Evolutionary conservation across 2,888 invertebrate species (phyloP).

Genomic region (Melanophora roralis): DNA sequence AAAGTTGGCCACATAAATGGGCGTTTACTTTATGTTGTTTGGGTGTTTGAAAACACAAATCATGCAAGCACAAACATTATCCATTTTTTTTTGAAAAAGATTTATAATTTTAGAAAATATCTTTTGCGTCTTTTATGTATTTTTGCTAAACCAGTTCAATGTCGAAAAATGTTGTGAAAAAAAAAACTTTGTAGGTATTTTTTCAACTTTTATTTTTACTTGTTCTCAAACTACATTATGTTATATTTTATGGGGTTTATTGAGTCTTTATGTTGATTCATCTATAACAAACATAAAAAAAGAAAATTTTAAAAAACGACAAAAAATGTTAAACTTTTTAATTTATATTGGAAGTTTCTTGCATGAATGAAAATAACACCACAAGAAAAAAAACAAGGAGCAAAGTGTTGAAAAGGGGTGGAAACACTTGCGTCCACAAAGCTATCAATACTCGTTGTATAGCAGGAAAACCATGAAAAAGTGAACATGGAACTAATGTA

Average conservation of each 20-base stretch:
- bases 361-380: conserved; percentile 38
- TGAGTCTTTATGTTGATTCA: conserved; percentile 62
- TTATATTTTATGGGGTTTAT: conserved; percentile 52
- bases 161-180: conserved; percentile 18
- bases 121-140: not conserved
- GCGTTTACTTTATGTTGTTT: conserved; percentile 50
- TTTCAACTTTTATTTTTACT: not conserved
- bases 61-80: conserved; percentile 29
- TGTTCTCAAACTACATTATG: conserved; percentile 2
- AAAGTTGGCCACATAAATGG: conserved; percentile 50
- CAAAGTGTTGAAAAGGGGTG: conserved; percentile 72
- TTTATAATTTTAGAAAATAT: conserved; percentile 4
- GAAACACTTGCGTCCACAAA: conserved; percentile 54
- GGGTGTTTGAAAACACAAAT: conserved; percentile 53
- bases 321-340: conserved; percentile 75
- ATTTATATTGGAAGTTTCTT: conserved; percentile 76
- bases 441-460: conserved; percentile 13
- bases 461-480: not conserved
- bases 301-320: conserved; percentile 64
- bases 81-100: not conserved
- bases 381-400: conserved; percentile 6
- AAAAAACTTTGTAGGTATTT: conserved; percentile 4
- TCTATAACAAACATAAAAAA: conserved; percentile 34
- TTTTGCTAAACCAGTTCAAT: conserved; percentile 34
- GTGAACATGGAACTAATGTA: conserved; percentile 48